phyloP scores from a whole-genome alignment of 2,113 vertebrate species.

The Odontophorus gujanensis region DNA sequence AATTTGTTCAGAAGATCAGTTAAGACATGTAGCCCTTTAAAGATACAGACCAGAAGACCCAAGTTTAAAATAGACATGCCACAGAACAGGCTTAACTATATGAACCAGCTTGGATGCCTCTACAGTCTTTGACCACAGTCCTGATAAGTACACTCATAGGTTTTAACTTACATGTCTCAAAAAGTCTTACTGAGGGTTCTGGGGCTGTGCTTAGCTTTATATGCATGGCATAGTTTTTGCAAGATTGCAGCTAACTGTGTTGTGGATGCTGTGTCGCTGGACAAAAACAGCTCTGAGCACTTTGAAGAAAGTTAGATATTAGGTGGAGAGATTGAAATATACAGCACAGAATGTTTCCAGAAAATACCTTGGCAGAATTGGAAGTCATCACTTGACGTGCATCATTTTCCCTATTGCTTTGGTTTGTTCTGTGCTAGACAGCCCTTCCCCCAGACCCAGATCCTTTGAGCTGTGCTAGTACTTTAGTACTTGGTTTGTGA shows the following conservation, averaged over 20 bases:
- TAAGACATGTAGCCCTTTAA: constrained; percentile 36
- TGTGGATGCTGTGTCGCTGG: not conserved
- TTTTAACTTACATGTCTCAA: not conserved
- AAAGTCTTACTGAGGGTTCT: not conserved
- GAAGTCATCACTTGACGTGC: not conserved
- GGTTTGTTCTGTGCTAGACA: not conserved
- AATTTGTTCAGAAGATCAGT: constrained; percentile 52
- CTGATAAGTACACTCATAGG: constrained; percentile 41
- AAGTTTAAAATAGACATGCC: constrained; percentile 63
- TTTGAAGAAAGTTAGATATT: not conserved
- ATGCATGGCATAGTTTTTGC: not conserved
- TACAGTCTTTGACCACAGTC: constrained; percentile 52
- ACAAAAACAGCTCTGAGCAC: not conserved
- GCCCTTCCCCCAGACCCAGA: not conserved
- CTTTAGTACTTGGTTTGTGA: constrained; percentile 8
- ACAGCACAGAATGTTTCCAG: not conserved
- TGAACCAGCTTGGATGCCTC: constrained; percentile 53
- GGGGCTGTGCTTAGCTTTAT: not conserved
- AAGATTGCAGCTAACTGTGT: not conserved
- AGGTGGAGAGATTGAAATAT: not conserved
- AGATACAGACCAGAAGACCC: constrained; percentile 60
- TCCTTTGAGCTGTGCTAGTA: not conserved
- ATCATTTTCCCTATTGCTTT: not conserved
- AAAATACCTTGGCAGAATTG: not conserved
- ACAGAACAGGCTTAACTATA: constrained; percentile 27